Percentiles rank a stretch among this genome's conserved stretches.
Evolutionary conservation across 2,797 vertebrate species (phyloP).

Genomic region (Alca torda): DNA sequence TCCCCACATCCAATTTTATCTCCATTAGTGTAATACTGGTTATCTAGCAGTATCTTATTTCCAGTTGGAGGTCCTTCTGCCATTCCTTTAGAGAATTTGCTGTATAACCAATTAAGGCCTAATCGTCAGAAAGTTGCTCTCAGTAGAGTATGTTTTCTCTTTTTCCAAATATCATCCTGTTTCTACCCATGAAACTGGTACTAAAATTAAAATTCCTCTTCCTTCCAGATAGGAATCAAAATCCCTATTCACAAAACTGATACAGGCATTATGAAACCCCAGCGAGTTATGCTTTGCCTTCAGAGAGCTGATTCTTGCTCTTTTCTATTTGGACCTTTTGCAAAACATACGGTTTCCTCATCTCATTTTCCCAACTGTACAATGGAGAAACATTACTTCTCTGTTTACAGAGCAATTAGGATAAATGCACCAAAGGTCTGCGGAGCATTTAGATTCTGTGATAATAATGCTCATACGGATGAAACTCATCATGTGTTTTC

Average conservation of each 20-base stretch:
- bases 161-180: neutral
- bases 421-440: neutral
- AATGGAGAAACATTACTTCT: neutral
- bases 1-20: neutral
- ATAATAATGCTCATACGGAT: neutral
- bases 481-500: neutral
- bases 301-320: neutral
- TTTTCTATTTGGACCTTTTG: neutral
- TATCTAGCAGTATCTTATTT: neutral
- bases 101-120: slow-evolving; percentile 23
- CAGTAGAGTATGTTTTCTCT: neutral
- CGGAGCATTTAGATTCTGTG: neutral
- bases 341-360: neutral
- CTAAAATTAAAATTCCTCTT: neutral
- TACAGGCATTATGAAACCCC: neutral
- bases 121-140: slow-evolving; percentile 18
- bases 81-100: neutral
- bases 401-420: slow-evolving; percentile 5
- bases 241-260: neutral
- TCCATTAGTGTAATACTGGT: neutral
- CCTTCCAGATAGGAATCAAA: neutral
- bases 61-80: neutral
- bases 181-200: neutral
- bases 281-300: neutral
- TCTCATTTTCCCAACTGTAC: neutral